Evolutionary conservation across 2,888 invertebrate species (phyloP).

Genomic region (Hypolimnas misippus): DNA sequence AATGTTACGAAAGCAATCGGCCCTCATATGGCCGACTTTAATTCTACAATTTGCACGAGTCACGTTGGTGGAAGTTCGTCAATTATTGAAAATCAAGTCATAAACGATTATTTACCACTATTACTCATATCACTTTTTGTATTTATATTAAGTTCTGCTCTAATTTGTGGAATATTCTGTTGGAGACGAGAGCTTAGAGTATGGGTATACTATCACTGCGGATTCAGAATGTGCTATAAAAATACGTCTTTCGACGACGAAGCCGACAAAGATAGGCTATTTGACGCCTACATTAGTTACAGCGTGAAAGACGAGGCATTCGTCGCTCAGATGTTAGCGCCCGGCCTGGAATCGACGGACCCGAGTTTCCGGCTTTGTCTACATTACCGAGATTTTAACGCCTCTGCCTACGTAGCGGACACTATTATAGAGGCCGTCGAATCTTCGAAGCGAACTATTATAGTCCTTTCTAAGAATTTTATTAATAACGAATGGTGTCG

Average conservation of each 20-base stretch:
- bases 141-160: constrained; percentile 89
- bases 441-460: constrained; percentile 93
- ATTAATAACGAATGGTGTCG: constrained; percentile 97
- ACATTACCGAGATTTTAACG: constrained; percentile 95
- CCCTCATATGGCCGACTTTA: constrained; percentile 89
- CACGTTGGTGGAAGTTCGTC: constrained; percentile 89
- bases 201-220: constrained; percentile 94
- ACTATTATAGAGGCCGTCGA: constrained; percentile 97
- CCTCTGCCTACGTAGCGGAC: constrained; percentile 94
- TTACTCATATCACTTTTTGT: constrained; percentile 90
- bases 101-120: constrained; percentile 92
- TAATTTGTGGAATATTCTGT: constrained; percentile 91
- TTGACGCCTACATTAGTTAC: constrained; percentile 98
- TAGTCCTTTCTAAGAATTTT: constrained; percentile 96
- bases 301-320: constrained; percentile 96
- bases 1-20: constrained; percentile 89
- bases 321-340: constrained; percentile 94
- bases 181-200: constrained; percentile 92
- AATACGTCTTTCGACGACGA: constrained; percentile 91
- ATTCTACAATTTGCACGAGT: constrained; percentile 90
- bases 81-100: constrained; percentile 89
- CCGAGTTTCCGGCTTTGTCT: constrained; percentile 94
- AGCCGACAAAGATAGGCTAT: constrained; percentile 92
- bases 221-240: constrained; percentile 93
- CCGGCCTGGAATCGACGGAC: constrained; percentile 92